Percentiles rank a stretch among this genome's conserved stretches.
Conservation (phyloP, 2,888 invertebrate species). For the Orthosia incerta region DNA sequence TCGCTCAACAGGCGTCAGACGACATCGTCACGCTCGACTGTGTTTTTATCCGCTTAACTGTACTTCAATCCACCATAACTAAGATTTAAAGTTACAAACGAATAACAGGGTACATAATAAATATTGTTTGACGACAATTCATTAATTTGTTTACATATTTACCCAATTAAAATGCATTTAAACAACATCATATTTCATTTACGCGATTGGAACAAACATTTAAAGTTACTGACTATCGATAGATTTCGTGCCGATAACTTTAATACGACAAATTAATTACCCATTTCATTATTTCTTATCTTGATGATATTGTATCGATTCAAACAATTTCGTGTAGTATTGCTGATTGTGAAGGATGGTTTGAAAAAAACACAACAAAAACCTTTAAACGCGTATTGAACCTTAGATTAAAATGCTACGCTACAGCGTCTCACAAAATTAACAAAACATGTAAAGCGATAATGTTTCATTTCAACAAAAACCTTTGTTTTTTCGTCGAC, state of each 20-base stretch:
- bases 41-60: constrained; percentile 59
- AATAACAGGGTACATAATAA: constrained; percentile 1
- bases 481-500: constrained; percentile 44
- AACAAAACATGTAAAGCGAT: constrained; percentile 57
- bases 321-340: background rate
- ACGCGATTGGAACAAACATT: constrained; percentile 24
- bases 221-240: constrained; percentile 23
- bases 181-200: constrained; percentile 1
- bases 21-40: constrained; percentile 80
- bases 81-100: constrained; percentile 21
- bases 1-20: constrained; percentile 80
- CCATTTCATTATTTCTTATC: constrained; percentile 20
- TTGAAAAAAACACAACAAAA: constrained; percentile 6
- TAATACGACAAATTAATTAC: constrained; percentile 43
- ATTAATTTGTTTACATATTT: constrained; percentile 6
- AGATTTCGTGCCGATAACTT: constrained; percentile 37
- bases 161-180: constrained; percentile 5
- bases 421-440: constrained; percentile 44
- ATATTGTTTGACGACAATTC: background rate
- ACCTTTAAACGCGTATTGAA: constrained; percentile 25
- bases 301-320: constrained; percentile 1
- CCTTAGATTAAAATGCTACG: constrained; percentile 28
- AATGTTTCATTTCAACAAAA: constrained; percentile 55
- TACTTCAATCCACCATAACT: constrained; percentile 46
- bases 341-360: constrained; percentile 9